These are phyloP conservation scores for Zootermopsis nevadensis DNA, from an alignment of 2,888 invertebrate genomes.

Conservation along the genomic window DNA sequence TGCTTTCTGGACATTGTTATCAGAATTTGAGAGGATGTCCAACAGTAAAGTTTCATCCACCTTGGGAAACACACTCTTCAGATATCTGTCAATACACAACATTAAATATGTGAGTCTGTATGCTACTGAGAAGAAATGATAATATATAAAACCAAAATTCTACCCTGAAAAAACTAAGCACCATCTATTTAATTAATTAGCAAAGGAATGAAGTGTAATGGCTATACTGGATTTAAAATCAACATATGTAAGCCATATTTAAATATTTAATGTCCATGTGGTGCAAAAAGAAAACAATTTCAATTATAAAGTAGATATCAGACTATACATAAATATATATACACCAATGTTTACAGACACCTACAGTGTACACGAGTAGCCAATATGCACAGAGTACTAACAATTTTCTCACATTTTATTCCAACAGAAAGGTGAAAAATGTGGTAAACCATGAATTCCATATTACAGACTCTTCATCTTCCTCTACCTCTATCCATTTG, in stretches of 20 bases:
- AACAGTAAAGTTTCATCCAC: conserved; percentile 89
- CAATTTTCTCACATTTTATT: no score
- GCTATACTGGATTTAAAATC: not conserved
- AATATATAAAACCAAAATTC: not conserved
- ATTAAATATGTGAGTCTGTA: not conserved
- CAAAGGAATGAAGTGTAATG: not conserved
- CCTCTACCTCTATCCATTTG: no score
- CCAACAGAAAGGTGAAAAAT: no score
- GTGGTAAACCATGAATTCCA: no score
- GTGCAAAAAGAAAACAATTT: not conserved
- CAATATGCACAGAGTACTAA: not conserved
- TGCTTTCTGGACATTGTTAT: conserved; percentile 91
- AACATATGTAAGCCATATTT: not conserved
- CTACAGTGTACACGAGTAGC: not conserved
- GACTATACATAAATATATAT: not conserved
- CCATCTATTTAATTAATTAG: not conserved
- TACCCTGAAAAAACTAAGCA: not conserved
- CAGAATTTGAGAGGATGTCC: conserved; percentile 85
- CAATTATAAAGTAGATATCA: not conserved
- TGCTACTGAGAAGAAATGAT: not conserved
- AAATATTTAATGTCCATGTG: conserved; percentile 2
- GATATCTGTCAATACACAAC: conserved; percentile 72
- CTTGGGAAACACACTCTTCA: conserved; percentile 91
- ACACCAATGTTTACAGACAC: not conserved
- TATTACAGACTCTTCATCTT: no score